Base-by-base conservation (phyloP, 2,888 invertebrate species). In the Hermaeophaga mercurialis region DNA sequence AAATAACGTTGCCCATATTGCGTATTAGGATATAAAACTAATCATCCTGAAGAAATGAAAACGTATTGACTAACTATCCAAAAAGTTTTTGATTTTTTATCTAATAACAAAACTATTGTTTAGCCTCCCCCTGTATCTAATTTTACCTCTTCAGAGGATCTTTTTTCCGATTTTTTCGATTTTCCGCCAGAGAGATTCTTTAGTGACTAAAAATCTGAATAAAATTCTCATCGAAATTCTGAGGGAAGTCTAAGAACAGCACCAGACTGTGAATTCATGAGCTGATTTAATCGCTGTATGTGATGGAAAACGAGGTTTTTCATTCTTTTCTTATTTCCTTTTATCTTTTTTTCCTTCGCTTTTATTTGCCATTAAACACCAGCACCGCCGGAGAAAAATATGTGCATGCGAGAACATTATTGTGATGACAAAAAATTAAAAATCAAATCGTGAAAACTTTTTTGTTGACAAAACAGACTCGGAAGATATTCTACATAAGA, bases 261-360 rank as follows among this genome's bases (percentile, higher is more conserved):
- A 43, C n/a, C 43, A 43, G 43, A 43, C 43, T 43, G 43, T 11
- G 43, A 43, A 43, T 43, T 43, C 43, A 43, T 43, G 43, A 43
- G 43, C 43, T 43, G 43, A 43, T 26, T 43, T 43, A 43, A 43
- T 43, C 43, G 24, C 8, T 43, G 43, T 24, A 43, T 43, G 43
- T 43, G 43, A 43, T 14, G 43, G 43, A 24, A 24, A 43, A 43
- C 24, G 26, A 22, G 6, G 22, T 22, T 43, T 43, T 43, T 43
- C 12, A n/a, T n/a, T n/a, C n/a, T n/a, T n/a, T 14, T 43, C 24
- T 11, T 22, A 1, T 14, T 19, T 43, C 26, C 11, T 43, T 24
- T 14, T n/a, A 9, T 22, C 12, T 3, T 39, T 41, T 41, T 19
- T 6, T 11, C 3, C 33, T 33, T 22, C 1, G n/a, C 6, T 41